These are phyloP conservation scores for Euzophera pinguis DNA, from an alignment of 2,888 invertebrate species.

Conservation along the genomic window DNA sequence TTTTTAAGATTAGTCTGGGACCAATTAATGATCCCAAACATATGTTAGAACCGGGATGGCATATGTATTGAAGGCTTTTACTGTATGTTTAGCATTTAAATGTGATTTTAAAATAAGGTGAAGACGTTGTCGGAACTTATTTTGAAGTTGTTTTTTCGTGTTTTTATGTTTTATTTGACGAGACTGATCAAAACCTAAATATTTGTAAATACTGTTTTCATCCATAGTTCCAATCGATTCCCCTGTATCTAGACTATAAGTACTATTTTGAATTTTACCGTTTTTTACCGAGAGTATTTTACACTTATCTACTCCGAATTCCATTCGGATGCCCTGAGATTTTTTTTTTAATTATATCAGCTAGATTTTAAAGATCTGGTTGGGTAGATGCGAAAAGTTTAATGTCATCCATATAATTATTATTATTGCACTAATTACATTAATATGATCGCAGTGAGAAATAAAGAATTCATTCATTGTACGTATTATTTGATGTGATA, in stretches of 20 bases:
- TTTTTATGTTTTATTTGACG: background rate
- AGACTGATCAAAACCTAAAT: background rate
- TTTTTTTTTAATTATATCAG: too few relatives aligned
- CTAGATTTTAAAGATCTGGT: too few relatives aligned
- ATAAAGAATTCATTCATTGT: too few relatives aligned
- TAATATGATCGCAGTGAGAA: too few relatives aligned
- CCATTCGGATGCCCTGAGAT: too few relatives aligned
- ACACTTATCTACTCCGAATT: background rate
- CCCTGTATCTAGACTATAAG: background rate
- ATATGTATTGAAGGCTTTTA: background rate
- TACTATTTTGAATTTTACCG: background rate
- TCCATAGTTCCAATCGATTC: background rate
- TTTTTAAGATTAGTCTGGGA: background rate
- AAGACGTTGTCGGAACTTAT: background rate
- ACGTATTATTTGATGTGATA: too few relatives aligned
- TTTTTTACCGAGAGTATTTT: background rate
- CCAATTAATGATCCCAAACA: background rate
- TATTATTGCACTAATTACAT: too few relatives aligned
- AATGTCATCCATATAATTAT: too few relatives aligned
- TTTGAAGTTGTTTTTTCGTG: background rate
- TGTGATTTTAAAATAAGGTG: background rate
- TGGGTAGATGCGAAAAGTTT: too few relatives aligned
- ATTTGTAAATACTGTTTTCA: background rate
- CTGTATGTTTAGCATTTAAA: background rate
- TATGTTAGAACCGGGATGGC: background rate